Base-by-base conservation (phyloP, 2,113 vertebrate species). In the Rhizomys pruinosus region DNA sequence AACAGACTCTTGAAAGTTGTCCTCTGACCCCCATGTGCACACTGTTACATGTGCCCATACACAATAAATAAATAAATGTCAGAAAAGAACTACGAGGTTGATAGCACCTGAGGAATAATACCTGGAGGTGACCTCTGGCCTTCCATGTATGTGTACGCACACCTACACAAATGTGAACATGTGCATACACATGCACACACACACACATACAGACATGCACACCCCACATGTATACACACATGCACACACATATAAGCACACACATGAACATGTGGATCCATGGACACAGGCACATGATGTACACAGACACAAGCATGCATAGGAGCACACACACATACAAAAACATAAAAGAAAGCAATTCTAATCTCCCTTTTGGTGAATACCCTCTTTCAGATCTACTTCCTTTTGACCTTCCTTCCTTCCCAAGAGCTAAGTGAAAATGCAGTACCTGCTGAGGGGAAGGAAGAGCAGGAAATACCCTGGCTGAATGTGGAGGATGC, bases 331-430 rank as follows among this genome's bases (percentile, higher is more conserved):
- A 15, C 7, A 81, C 37, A 11, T 29, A 25, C 15, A 22, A 37
- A 79, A 27, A 34, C 13, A 39, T n/a, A n/a, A 61, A 61, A 16
- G 16, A 59, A 80, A 80, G 17, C 12, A 79, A 61, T 34, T 27
- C 0, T 1, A 2, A 32, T 81, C 37, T 63, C 52, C 69, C 44
- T 88, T 68, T 72, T 20, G 92, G 92, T 5, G 4, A 73, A 37
- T 95, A 94, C 80, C 96, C 92, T 94, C 94, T 64, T 93, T 61
- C 94, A 84, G 89, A 92, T 79, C 94, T 32, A 76, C 44, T 84
- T 96, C 91, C 97, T 97, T 97, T 87, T 94, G 96, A 97, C 93
- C 96, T 94, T 89, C 66, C 81, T 78, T 93, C 52, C 91, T 94
- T 0, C 0, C 20, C 20, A 82, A 96, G 96, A 95, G 94, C 92